phyloP scores from a whole-genome alignment of 2,888 invertebrate genomes.

The Steinernema carpocapsae region DNA sequence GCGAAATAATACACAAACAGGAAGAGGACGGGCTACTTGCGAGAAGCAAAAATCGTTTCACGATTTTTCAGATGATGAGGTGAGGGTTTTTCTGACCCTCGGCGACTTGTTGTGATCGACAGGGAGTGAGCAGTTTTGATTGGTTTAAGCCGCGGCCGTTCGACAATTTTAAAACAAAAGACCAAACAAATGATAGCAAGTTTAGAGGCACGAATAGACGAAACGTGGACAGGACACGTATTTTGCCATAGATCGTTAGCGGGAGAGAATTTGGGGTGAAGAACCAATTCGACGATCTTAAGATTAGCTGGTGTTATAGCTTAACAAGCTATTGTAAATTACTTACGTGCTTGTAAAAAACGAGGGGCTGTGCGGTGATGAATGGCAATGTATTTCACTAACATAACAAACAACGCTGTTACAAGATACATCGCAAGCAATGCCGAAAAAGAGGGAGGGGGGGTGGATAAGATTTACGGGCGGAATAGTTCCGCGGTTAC shows the following conservation, averaged over 20 bases:
- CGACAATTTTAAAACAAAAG: neutral
- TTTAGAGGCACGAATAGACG: neutral
- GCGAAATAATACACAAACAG: neutral
- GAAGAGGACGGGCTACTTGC: neutral
- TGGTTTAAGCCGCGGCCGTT: slow-evolving; percentile 14
- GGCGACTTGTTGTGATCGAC: slow-evolving; percentile 32
- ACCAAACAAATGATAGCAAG: no score
- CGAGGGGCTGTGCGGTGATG: neutral
- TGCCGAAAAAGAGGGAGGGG: neutral
- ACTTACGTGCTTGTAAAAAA: neutral
- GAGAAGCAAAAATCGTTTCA: slow-evolving; percentile 2
- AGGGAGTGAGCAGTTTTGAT: slow-evolving; percentile 16
- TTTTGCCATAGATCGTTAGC: no score
- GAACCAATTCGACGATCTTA: no score
- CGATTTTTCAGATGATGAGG: slow-evolving; percentile 9
- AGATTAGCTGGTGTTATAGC: no score
- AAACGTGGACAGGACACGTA: neutral
- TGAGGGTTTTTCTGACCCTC: slow-evolving; percentile 32
- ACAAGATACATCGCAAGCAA: slow-evolving; percentile 8
- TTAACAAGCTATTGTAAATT: neutral
- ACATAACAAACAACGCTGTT: slow-evolving; percentile 27
- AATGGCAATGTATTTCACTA: neutral
- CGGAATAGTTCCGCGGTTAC: neutral
- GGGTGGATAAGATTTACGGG: neutral
- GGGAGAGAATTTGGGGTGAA: no score